Evolutionary conservation across 2,113 vertebrate genomes (phyloP).

Genomic region (Dipodomys spectabilis): DNA sequence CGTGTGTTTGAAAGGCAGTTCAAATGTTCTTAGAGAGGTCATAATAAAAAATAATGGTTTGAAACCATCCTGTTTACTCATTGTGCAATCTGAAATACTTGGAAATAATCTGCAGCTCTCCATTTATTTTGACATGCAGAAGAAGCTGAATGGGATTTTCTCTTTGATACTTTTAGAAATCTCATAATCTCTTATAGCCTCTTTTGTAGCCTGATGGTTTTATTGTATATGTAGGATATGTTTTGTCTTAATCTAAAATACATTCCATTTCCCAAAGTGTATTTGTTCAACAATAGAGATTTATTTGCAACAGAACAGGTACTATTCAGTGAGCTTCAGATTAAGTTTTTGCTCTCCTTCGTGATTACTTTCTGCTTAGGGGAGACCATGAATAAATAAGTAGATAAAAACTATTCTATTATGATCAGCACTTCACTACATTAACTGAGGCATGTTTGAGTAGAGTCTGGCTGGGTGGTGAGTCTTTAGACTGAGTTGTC

Average conservation of each 20-base stretch:
- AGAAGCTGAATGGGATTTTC: background rate
- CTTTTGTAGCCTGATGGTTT: background rate
- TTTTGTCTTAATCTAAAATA: constrained; percentile 30
- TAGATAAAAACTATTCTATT: background rate
- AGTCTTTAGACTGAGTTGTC: background rate
- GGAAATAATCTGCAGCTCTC: background rate
- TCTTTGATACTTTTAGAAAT: background rate
- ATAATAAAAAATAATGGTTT: background rate
- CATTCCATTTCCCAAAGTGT: background rate
- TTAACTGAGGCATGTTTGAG: background rate
- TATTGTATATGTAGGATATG: background rate
- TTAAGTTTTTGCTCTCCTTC: no score
- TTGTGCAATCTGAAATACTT: background rate
- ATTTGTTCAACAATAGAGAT: background rate
- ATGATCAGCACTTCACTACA: background rate
- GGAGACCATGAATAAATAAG: background rate
- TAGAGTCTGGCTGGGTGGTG: background rate
- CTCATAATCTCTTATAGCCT: background rate
- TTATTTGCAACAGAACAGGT: background rate
- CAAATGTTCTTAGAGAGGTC: background rate
- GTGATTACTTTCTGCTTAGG: background rate
- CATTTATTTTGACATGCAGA: background rate
- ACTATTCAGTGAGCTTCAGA: background rate
- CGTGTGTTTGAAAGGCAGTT: constrained; percentile 17
- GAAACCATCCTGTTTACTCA: background rate